Evolutionary conservation across 2,888 invertebrate species (phyloP).

Genomic region (Stegophylla sp.): DNA sequence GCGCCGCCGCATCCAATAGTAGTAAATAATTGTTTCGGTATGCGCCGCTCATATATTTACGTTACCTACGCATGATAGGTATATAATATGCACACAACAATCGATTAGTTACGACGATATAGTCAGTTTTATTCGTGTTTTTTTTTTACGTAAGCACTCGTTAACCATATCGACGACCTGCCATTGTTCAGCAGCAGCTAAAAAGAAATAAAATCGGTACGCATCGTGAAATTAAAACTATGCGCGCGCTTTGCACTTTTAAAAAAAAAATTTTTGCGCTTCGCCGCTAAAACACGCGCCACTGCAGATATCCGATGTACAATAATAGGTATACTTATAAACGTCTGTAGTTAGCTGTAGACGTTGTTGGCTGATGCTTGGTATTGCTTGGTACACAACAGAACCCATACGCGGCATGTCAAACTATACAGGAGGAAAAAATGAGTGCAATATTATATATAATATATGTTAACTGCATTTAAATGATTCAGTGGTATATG

Average conservation of each 20-base stretch:
- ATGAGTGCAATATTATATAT: too few species aligned
- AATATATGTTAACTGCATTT: too few species aligned
- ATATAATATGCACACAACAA: background rate
- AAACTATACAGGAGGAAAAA: too few species aligned
- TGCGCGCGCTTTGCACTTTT: background rate
- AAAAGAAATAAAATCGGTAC: background rate
- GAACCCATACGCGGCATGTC: too few species aligned
- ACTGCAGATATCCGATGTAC: background rate
- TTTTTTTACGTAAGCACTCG: constrained; percentile 6
- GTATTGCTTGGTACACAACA: too few species aligned
- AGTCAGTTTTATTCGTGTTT: background rate
- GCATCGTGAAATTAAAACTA: background rate
- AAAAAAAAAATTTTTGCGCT: background rate
- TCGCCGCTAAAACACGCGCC: background rate
- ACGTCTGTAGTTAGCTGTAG: too few species aligned
- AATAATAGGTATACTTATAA: too few species aligned
- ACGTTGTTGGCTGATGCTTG: too few species aligned
- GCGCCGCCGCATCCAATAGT: constrained; percentile 1
- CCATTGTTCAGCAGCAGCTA: background rate
- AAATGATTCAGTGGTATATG: too few species aligned
- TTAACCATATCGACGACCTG: constrained; percentile 4
- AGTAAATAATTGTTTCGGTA: constrained; percentile 31
- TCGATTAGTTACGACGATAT: constrained; percentile 34
- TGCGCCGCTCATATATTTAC: background rate
- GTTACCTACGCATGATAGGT: too few species aligned